Evolutionary conservation across 2,113 vertebrate genomes (phyloP).

Genomic region (Cyprinus carpio): DNA sequence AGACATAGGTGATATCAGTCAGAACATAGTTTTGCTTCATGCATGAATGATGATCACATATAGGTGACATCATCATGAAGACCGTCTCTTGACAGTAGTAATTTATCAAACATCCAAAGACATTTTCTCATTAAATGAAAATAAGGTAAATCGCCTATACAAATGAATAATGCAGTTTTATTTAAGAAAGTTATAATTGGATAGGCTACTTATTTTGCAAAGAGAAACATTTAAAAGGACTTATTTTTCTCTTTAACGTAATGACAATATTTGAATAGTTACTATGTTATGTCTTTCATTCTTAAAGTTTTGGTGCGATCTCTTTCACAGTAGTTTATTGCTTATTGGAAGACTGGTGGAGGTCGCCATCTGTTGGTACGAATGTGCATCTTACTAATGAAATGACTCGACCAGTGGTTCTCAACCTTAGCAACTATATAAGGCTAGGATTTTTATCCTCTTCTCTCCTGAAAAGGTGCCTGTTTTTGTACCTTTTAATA

Average conservation of each 20-base stretch:
- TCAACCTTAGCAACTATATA: not conserved
- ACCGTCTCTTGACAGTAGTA: not conserved
- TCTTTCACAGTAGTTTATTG: not conserved
- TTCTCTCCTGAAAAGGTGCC: not conserved
- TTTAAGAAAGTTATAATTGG: not conserved
- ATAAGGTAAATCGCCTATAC: too few species aligned
- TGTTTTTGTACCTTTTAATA: not conserved
- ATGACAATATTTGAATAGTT: not conserved
- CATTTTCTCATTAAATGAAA: too few species aligned
- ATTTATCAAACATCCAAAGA: too few species aligned
- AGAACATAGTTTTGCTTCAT: too few species aligned
- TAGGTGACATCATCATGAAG: too few species aligned
- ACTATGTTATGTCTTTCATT: not conserved
- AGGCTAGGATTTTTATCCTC: not conserved
- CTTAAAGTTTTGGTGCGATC: not conserved
- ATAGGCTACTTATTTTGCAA: not conserved
- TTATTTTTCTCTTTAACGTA: not conserved
- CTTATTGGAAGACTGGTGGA: constrained; percentile 37
- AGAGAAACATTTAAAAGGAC: not conserved
- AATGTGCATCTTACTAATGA: not conserved
- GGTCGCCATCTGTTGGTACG: constrained; percentile 69
- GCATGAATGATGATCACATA: too few species aligned
- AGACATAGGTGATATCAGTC: too few species aligned
- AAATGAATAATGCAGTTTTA: not conserved
- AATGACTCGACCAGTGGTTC: not conserved